phyloP scores from a whole-genome alignment of 1,140 invertebrate species.

The Drosophila nannoptera region DNA sequence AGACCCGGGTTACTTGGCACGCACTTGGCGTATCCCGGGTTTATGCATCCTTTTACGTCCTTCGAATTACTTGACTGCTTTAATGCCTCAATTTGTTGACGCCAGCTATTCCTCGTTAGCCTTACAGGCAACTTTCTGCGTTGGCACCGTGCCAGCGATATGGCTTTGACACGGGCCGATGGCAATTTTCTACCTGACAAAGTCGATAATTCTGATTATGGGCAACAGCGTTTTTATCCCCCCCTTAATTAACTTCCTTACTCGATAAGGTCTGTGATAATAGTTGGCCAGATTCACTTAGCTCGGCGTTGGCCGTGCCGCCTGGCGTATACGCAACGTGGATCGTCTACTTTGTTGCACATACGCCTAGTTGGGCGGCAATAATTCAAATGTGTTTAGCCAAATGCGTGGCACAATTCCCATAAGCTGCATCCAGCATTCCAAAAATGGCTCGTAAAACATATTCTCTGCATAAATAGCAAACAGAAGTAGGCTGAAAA shows the following conservation, averaged over 20 bases:
- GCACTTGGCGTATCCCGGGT: neutral
- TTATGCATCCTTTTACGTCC: conserved; percentile 10
- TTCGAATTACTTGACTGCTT: conserved; percentile 7
- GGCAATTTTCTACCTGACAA: neutral
- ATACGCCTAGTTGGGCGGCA: conserved; percentile 8
- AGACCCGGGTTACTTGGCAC: neutral
- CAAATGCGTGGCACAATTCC: conserved; percentile 50
- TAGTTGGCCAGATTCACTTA: conserved; percentile 27
- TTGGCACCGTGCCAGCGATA: conserved; percentile 6
- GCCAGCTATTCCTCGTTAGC: neutral
- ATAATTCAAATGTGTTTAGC: conserved; percentile 55
- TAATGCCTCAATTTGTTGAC: conserved; percentile 26
- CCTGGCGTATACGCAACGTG: conserved; percentile 26
- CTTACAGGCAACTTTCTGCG: conserved; percentile 1
- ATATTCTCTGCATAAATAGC: conserved; percentile 22
- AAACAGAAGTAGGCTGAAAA: neutral
- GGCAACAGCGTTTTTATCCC: neutral
- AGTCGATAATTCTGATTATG: neutral
- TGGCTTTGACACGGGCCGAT: neutral
- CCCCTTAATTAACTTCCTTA: conserved; percentile 52
- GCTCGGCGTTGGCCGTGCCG: neutral
- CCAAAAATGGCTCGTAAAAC: conserved; percentile 51
- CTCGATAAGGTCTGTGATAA: conserved; percentile 15
- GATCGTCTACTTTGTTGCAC: conserved; percentile 1
- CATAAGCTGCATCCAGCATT: conserved; percentile 53